Evolutionary conservation across 53 echinoderm and acorn worm species (phyloP).

Genomic region (Astropecten irregularis): DNA sequence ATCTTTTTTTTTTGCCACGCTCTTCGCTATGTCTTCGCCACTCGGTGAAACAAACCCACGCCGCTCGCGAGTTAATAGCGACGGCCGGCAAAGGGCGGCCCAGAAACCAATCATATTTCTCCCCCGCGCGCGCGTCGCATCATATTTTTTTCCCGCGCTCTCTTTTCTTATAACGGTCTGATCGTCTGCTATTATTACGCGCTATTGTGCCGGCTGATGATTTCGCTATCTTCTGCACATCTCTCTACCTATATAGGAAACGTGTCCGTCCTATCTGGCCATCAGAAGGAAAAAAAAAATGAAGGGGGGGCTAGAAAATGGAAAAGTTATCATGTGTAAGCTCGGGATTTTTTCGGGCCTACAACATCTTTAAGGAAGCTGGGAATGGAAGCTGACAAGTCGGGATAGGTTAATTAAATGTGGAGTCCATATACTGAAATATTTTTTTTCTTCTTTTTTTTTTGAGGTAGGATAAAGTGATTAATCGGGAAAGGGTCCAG

Average conservation of each 20-base stretch:
- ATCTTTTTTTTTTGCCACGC: no score
- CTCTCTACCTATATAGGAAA: slow-evolving; percentile 10
- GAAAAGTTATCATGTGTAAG: background rate
- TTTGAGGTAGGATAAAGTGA: slow-evolving; percentile 55
- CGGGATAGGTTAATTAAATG: slow-evolving; percentile 53
- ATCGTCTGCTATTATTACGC: slow-evolving; percentile 19
- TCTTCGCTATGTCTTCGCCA: no score
- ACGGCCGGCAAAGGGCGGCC: background rate
- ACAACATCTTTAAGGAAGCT: slow-evolving; percentile 45
- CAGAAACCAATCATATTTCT: slow-evolving; percentile 39
- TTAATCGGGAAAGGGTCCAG: slow-evolving; percentile 42
- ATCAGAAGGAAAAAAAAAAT: no score
- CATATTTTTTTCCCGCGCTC: background rate
- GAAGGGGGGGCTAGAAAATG: background rate
- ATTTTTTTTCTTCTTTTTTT: slow-evolving; percentile 6
- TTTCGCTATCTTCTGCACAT: slow-evolving; percentile 32
- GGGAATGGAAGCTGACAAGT: slow-evolving; percentile 52
- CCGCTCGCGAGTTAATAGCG: background rate
- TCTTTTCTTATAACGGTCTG: no score
- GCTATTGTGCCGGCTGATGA: slow-evolving; percentile 32
- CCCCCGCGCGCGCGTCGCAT: background rate
- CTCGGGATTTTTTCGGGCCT: slow-evolving; percentile 12
- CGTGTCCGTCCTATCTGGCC: slow-evolving; percentile 32
- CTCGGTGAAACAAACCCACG: background rate
- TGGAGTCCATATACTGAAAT: slow-evolving; percentile 49